Base-by-base conservation (phyloP, 2,888 invertebrate species). In the Agrotis segetum region DNA sequence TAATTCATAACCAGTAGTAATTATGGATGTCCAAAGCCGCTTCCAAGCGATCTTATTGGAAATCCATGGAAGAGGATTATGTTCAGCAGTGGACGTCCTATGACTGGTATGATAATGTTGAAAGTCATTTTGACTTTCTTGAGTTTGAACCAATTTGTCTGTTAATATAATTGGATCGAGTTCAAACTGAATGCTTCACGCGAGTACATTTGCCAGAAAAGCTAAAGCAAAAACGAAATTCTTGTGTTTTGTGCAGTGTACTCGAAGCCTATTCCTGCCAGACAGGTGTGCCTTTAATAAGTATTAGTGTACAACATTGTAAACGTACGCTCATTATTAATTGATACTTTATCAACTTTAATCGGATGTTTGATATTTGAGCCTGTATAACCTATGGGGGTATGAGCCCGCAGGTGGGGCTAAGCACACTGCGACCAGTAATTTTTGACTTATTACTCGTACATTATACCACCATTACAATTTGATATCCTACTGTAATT, bases 301-400 rank as follows among this genome's bases (percentile, higher is more conserved):
- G 67, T 66, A 70, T 67, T 77, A 53, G 69, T 62, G 64, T 44
- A 59, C 69, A 59, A 59, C 73, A 40, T 67, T 65, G 67, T 80
- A 73, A 73, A 67, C 58, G 71, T 21, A 73, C 61, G 58, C 34
- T 68, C 66, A 61, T 74, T 77, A 71, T 70, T 82, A 74, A 82
- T 82, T 82, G 71, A 77, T 80, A 82, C 80, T 79, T 72, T 73
- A 82, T 82, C 82, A 82, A 74, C 63, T 50, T 71, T 82, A 71
- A 77, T 74, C 71, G 77, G 62, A 74, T 74, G 68, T 52, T 71
- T 79, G 76, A 79, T 79, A 79, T 76, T 69, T 76, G 71, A 81
- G 67, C 80, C 19, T 50, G 71, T 46, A 29, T 71, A 76, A 53
- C 47, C 62, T 63, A 67, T 79, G 71, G 63, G 64, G 71, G 66